Percentiles rank a stretch among this genome's conserved stretches.
Conservation (phyloP, 1,140 invertebrate genomes). For the Maniola jurtina region DNA sequence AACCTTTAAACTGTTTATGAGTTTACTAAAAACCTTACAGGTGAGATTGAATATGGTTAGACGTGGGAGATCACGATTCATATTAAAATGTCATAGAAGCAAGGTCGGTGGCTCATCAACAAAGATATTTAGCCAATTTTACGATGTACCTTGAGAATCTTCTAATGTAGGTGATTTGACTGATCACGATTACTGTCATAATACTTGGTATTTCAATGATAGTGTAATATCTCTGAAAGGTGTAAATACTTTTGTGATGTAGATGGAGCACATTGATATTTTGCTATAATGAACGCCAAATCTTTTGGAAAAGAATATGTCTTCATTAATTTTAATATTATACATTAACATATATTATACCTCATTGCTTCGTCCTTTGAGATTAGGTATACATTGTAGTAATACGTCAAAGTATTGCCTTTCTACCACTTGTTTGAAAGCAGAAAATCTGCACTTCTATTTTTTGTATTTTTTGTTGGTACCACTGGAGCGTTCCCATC, state of each 20-base stretch:
- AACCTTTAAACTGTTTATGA: neutral
- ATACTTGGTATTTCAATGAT: neutral
- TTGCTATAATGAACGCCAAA: no score
- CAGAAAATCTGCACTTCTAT: no score
- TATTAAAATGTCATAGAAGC: slow-evolving; percentile 16
- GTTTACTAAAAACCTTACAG: slow-evolving; percentile 8
- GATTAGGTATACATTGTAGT: no score
- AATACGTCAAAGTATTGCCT: no score
- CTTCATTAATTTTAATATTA: no score
- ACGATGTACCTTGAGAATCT: slow-evolving; percentile 8
- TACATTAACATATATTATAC: no score
- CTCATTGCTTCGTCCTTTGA: no score
- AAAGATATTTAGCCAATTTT: neutral
- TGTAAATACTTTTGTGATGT: neutral
- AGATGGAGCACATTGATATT: no score
- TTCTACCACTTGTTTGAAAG: no score
- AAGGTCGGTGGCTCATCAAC: slow-evolving; percentile 11
- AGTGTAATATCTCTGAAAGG: neutral
- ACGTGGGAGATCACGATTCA: slow-evolving; percentile 24
- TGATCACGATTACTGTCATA: neutral
- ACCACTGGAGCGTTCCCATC: no score
- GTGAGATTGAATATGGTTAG: slow-evolving; percentile 9
- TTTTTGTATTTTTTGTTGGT: no score
- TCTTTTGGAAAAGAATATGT: no score
- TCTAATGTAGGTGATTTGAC: neutral